Evolutionary conservation across 2,797 vertebrate species (phyloP).

Genomic region (Babyrousa celebensis): DNA sequence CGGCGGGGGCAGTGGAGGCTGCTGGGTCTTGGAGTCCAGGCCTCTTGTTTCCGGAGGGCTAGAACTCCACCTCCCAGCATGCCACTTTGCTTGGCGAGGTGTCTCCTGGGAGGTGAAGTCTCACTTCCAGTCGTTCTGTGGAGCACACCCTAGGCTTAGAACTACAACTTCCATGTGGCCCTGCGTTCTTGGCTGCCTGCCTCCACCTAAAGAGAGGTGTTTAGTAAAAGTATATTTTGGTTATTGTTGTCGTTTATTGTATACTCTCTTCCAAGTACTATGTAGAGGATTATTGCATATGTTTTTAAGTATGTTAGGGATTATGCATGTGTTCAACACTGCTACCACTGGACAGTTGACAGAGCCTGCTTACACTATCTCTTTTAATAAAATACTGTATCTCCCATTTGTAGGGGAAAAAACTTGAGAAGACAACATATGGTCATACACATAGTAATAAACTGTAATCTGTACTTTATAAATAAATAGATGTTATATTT

Average conservation of each 20-base stretch:
- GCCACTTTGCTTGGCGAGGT: neutral
- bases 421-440: neutral
- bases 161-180: slow-evolving; percentile 33
- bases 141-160: rapidly evolving
- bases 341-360: neutral
- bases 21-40: slow-evolving; percentile 67
- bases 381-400: neutral
- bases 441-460: slow-evolving; percentile 37
- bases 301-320: neutral
- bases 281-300: neutral
- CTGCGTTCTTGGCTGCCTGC: neutral
- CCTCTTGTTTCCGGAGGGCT: rapidly evolving
- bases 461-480: neutral
- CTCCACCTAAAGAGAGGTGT: too few species aligned
- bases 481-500: neutral
- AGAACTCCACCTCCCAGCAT: neutral
- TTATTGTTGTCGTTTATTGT: neutral
- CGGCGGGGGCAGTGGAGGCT: neutral
- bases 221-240: neutral
- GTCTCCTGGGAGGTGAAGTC: slow-evolving; percentile 77
- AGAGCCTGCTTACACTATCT: neutral
- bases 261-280: neutral
- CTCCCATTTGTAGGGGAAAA: slow-evolving; percentile 58
- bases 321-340: neutral
- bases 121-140: rapidly evolving